Base-by-base conservation (phyloP, 37 sponge, comb jelly and placozoan genomes). In the Theonella swinhoei region DNA sequence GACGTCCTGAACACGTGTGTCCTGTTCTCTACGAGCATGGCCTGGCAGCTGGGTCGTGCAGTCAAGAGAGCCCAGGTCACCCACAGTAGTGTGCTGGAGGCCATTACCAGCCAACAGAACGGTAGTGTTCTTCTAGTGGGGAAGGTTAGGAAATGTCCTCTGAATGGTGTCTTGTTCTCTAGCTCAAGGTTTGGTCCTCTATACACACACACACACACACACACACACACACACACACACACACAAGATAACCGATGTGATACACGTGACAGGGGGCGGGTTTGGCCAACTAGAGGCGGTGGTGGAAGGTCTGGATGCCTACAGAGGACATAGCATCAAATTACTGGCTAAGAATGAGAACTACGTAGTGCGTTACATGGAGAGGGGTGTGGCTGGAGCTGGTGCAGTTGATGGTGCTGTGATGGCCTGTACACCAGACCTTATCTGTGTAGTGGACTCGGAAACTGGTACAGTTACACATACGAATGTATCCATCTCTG, bases 341-440 rank as follows among this genome's bases (percentile, higher is more conserved):
- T 37, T 95, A 9, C 74, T 23, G 19, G 79, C 89, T 32, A 91
- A 95, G 83, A 95, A 95, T 63, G 96, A 95, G 82, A 91, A 88
- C 79, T 68, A 86, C 34, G 37, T 91, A 33, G 95, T 78, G 32
- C 78, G 68, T 37, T 31, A 42, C 20, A 0, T 83, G 28, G 80
- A 72, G n/a, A 42, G 17, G 14, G 43, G 28, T 22, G 61, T 17
- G 23, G 33, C n/a, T n/a, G 62, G 69, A 25, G 38, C 24, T 19
- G 59, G 74, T 24, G 59, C 39, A 26, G 72, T 24, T 29, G 78
- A 65, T 4, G 79, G 78, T 26, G 39, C 26, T 26, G 72, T 83
- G 31, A 38, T 89, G 4, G 86, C 85, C 7, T 69, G 70, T 54
- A 91, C 86, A 24, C 95, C 95, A 0, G 92, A 95, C 41, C 90